These are phyloP conservation scores for Recurvirostra avosetta DNA, from an alignment of 2,113 vertebrate genomes.

Conservation along the genomic window DNA sequence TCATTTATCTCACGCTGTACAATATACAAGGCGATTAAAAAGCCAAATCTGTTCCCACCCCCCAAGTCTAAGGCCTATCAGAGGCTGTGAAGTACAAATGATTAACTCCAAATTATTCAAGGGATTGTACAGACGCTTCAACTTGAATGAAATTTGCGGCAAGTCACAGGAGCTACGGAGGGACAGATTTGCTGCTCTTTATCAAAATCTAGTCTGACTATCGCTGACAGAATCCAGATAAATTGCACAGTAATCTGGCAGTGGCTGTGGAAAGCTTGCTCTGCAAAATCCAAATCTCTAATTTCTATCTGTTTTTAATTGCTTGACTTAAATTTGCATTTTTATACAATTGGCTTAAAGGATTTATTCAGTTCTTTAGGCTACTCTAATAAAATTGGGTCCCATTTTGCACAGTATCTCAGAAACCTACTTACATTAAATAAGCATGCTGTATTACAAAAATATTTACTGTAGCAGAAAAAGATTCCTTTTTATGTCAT, in stretches of 20 bases:
- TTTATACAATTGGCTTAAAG: constrained; percentile 76
- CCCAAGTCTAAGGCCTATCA: constrained; percentile 78
- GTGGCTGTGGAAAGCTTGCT: constrained; percentile 65
- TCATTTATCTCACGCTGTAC: constrained; percentile 86
- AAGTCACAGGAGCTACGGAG: constrained; percentile 66
- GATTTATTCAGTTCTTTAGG: constrained; percentile 67
- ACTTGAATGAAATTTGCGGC: constrained; percentile 76
- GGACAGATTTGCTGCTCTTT: constrained; percentile 76
- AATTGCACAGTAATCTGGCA: constrained; percentile 69
- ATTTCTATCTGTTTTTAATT: constrained; percentile 80
- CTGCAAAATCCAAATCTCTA: constrained; percentile 69
- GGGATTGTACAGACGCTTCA: constrained; percentile 77
- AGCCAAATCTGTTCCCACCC: constrained; percentile 83
- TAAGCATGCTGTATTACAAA: constrained; percentile 11
- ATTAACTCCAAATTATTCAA: constrained; percentile 91
- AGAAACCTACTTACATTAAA: constrained; percentile 29
- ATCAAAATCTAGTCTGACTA: constrained; percentile 80
- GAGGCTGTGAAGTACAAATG: constrained; percentile 81
- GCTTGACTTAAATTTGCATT: constrained; percentile 79
- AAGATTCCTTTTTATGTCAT: neutral
- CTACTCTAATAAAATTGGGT: constrained; percentile 55
- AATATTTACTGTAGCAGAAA: constrained; percentile 42
- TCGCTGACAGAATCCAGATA: constrained; percentile 74
- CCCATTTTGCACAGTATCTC: neutral
- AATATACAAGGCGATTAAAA: constrained; percentile 85